These are phyloP conservation scores for Troides helena DNA, from an alignment of 2,888 invertebrate genomes.

Conservation along the genomic window DNA sequence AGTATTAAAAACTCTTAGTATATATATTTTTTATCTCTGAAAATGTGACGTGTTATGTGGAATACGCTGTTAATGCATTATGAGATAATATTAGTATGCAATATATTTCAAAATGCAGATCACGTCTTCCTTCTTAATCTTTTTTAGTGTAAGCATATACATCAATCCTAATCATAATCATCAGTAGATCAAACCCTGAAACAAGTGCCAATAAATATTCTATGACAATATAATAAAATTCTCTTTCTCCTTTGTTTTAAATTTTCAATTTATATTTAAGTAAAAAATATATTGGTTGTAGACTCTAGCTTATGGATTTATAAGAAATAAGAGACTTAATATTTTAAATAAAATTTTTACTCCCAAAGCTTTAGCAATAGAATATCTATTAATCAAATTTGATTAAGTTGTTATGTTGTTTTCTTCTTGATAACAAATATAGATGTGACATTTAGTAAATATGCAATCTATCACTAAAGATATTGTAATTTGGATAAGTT, in stretches of 20 bases:
- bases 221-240: slow-evolving; percentile 27
- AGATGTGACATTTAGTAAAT: slow-evolving; percentile 12
- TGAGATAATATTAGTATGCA: slow-evolving; percentile 43
- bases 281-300: slow-evolving; percentile 9
- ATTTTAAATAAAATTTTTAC: slow-evolving; percentile 21
- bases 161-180: slow-evolving; percentile 36
- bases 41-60: slow-evolving; percentile 34
- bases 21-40: background rate
- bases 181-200: slow-evolving; percentile 24
- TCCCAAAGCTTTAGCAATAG: slow-evolving; percentile 10
- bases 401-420: slow-evolving; percentile 6
- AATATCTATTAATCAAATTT: background rate
- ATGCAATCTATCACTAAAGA: slow-evolving; percentile 27
- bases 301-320: slow-evolving; percentile 9
- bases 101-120: slow-evolving; percentile 57
- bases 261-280: slow-evolving; percentile 1
- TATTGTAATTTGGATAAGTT: slow-evolving; percentile 40
- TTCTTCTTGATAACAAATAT: slow-evolving; percentile 3
- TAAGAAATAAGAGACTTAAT: slow-evolving; percentile 23
- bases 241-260: slow-evolving; percentile 2
- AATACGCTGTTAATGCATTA: background rate
- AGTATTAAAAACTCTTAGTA: background rate
- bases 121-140: slow-evolving; percentile 69
- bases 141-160: slow-evolving; percentile 47
- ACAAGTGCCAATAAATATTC: slow-evolving; percentile 31